Evolutionary conservation across 2,888 invertebrate genomes (phyloP), one percentile per base, ranked within the genome.

Genomic region (Archips crataeganus): DNA sequence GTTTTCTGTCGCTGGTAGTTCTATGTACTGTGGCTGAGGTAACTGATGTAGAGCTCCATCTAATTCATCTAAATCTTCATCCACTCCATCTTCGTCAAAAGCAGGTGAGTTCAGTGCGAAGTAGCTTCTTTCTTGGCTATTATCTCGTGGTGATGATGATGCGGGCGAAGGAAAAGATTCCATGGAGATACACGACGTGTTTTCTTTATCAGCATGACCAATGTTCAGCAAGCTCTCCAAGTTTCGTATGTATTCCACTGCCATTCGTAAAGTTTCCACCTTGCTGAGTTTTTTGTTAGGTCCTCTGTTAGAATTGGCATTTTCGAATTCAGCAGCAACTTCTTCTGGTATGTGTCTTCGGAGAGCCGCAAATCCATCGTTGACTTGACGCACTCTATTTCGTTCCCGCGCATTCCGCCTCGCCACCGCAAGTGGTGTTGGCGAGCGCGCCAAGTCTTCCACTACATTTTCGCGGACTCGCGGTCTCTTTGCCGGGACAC

Each of bases 361-460:
- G 1, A 98, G 91, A n/a, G 97, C 97, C 0, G 98, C 97, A 87
- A 98, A 98, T 23, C 98, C 98, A 83, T 98, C 97, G 91, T 98
- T 98, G 39, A 98, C 98, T 95, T 98, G 98, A 80, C 98, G 98
- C 10, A 98, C 98, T 75, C 99, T 95, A 90, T 98, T 98, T 32
- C 99, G 94, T 95, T 99, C 99, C 69, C 99, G 96, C 76, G 98
- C 98, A 93, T 99, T 99, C 84, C 99, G 94, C 61, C 98, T 95
- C 0, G 98, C 98, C 8, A 98, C 98, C 0, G 98, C 97, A 34
- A 97, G 95, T 0, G 97, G 97, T 66, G 97, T 96, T 3, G 97
- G 96, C 74, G 96, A 90, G 8, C 93, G 92, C 74, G 91, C 89
- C 71, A 82, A 87, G 78, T 87, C 95, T 81, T 83, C 95, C 81